Percentiles rank a stretch among this genome's conserved stretches.
phyloP scores from a whole-genome alignment of 2,113 vertebrate genomes.

The Columbina picui region DNA sequence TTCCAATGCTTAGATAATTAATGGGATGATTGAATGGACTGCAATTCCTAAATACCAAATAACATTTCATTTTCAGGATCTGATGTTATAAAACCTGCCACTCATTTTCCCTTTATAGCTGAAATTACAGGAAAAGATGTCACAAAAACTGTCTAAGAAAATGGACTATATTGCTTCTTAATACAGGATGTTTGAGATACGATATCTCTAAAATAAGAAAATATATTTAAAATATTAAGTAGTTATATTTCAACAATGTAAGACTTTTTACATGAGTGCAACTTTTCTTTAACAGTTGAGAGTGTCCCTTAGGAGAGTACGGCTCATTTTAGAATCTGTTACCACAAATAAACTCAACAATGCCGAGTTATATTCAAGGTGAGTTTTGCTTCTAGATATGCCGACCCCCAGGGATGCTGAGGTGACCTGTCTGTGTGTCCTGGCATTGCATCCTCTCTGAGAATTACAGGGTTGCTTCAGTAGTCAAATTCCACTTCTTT shows the following conservation, averaged over 20 bases:
- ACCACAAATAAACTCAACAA: not conserved
- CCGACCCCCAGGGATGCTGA: not conserved
- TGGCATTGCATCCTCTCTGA: not conserved
- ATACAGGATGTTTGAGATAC: not conserved
- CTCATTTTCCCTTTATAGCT: slow-evolving; percentile 19
- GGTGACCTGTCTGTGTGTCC: not conserved
- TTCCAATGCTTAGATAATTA: not conserved
- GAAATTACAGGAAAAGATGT: not conserved
- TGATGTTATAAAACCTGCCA: slow-evolving; percentile 5
- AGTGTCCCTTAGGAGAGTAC: not conserved
- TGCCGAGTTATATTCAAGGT: not conserved
- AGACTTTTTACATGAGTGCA: not conserved
- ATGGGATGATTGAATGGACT: not conserved
- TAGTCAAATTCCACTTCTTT: not conserved
- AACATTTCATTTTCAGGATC: slow-evolving; percentile 9
- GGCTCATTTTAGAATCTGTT: not conserved
- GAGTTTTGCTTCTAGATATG: not conserved
- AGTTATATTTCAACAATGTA: not conserved
- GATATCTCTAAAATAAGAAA: not conserved
- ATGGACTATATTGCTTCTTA: not conserved
- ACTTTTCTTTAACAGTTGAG: not conserved
- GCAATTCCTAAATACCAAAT: slow-evolving; percentile 9
- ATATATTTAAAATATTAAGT: not conserved
- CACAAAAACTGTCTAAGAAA: not conserved
- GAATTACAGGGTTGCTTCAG: not conserved